Evolutionary conservation across 2,113 vertebrate genomes (phyloP).

Genomic region (Oryzias javanicus): DNA sequence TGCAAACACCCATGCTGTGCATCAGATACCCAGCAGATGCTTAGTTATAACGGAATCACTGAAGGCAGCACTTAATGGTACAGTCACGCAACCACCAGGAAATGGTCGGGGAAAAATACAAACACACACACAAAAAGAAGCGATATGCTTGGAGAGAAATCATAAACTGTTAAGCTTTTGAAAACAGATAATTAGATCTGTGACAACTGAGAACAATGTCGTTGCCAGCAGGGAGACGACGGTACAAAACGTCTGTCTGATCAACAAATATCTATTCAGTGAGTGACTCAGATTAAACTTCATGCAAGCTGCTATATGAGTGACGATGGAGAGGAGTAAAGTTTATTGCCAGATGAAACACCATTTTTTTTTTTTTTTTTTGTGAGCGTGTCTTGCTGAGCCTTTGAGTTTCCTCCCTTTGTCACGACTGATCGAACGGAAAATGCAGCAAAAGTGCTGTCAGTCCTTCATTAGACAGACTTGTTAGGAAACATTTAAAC

Average conservation of each 20-base stretch:
- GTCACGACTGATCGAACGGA: constrained; percentile 46
- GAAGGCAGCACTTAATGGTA: constrained; percentile 57
- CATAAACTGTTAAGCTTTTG: constrained; percentile 51
- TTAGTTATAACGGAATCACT: constrained; percentile 54
- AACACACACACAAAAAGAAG: constrained; percentile 5
- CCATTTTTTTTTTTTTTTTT: not conserved
- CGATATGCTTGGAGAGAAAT: constrained; percentile 26
- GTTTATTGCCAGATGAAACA: constrained; percentile 43
- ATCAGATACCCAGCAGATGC: constrained; percentile 64
- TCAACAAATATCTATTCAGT: constrained; percentile 29
- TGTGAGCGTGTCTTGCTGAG: constrained; percentile 8
- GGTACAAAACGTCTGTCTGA: constrained; percentile 43
- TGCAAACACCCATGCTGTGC: constrained; percentile 53
- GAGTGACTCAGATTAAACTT: constrained; percentile 36
- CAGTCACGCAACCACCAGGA: constrained; percentile 27
- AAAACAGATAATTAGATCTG: constrained; percentile 70
- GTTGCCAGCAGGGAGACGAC: constrained; percentile 58
- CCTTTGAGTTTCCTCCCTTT: constrained; percentile 24
- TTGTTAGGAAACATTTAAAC: constrained; percentile 59
- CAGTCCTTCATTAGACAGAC: constrained; percentile 56
- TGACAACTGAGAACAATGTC: constrained; percentile 63
- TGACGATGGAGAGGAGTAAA: constrained; percentile 33
- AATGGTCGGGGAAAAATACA: not conserved
- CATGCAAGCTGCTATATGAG: constrained; percentile 20
- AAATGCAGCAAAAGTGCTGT: constrained; percentile 34